Base-by-base conservation (phyloP, 2,888 invertebrate genomes). In the Merodon equestris region DNA sequence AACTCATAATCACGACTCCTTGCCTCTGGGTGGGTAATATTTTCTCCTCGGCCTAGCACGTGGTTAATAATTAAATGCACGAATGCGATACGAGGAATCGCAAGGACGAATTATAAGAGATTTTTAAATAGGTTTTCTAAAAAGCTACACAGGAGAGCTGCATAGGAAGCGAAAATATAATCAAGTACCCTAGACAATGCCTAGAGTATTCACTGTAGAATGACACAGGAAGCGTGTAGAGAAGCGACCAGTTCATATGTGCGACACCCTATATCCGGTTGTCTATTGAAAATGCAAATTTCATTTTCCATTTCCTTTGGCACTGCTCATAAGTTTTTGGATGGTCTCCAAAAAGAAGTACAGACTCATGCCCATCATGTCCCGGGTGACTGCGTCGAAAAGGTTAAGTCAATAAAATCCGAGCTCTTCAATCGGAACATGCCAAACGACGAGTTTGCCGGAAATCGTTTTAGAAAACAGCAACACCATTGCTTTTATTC, bases 341-440 rank as follows among this genome's bases (percentile, higher is more conserved):
- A 4, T 27, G 27, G 27, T 27, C 27, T 27, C 27, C 27, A 27
- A 27, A 0, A 17, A 38, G 53, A 18, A 53, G 34, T 56, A 48
- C 45, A 44, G 56, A 71, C 3, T n/a, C 2, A 9, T 7, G n/a
- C 0, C 27, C 19, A 19, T 1, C 9, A 10, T 2, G 7, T 58
- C 45, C 27, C 27, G 61, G 19, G 9, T 19, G 14, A 17, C 14
- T 17, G 34, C 19, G 17, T 57, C 18, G 54, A 36, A 47, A 40
- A 13, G 63, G 14, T n/a, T 48, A 45, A 64, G 64, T 66, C 72
- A 72, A 72, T 66, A 64, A 72, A 72, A 64, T 51, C 63, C 51
- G n/a, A 56, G 14, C 57, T 27, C 27, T n/a, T n/a, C 27, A 27
- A 27, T 27, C 27, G 27, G 27, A 27, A 27, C 7, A 27, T 7